A percentile compares a stretch with the other conserved stretches of the same genome.
Conservation (phyloP, 92 coral and sea anemone genomes). For the Bergia puertoricense region DNA sequence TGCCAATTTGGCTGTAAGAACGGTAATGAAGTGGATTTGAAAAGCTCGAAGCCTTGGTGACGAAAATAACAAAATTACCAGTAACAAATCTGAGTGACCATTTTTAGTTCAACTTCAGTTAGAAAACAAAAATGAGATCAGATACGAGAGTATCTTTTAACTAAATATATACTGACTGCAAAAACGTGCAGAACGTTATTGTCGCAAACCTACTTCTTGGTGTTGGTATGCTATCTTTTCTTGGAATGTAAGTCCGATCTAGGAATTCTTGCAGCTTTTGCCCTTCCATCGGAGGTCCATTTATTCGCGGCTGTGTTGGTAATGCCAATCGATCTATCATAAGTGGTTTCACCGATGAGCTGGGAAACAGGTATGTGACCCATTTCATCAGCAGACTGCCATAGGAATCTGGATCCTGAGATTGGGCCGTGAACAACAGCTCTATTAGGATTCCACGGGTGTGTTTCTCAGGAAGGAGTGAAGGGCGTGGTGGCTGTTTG, state of each 20-base stretch:
- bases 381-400: background rate
- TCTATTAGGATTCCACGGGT: constrained; percentile 2
- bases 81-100: no score
- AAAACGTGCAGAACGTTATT: no score
- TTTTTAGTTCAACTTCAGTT: no score
- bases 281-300: background rate
- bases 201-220: background rate
- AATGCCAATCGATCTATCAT: background rate
- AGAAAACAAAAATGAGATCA: no score
- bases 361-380: constrained; percentile 1
- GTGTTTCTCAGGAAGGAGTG: constrained; percentile 11
- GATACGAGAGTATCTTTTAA: no score
- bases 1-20: no score
- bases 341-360: background rate
- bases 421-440: background rate
- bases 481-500: background rate
- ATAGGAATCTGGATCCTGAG: background rate
- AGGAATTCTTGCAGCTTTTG: background rate
- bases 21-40: no score
- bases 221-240: background rate
- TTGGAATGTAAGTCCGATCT: background rate
- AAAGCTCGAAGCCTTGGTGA: no score
- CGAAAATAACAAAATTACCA: no score
- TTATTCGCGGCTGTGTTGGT: background rate
- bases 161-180: no score